Conservation (phyloP, 2,888 invertebrate genomes). For the Saturnia japonica region DNA sequence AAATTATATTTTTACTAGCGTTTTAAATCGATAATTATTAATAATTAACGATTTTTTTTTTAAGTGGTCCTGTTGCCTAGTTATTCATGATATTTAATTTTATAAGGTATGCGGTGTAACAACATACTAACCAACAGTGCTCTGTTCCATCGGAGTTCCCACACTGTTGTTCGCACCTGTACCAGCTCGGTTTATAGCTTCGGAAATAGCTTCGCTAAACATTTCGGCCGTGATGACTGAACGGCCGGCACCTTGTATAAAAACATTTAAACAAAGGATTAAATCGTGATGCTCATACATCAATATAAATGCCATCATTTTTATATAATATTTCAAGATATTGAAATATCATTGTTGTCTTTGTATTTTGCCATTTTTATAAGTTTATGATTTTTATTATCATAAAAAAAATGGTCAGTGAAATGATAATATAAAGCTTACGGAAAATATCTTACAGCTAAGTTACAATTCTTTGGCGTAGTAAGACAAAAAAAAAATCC, state of each 20-base stretch:
- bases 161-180: constrained; percentile 32
- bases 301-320: no score
- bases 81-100: background rate
- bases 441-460: no score
- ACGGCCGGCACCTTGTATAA: constrained; percentile 35
- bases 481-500: no score
- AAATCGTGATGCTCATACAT: background rate
- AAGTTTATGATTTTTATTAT: background rate
- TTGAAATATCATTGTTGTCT: background rate
- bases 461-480: no score
- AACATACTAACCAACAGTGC: constrained; percentile 53
- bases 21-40: no score
- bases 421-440: no score
- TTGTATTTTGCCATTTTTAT: background rate
- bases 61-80: no score
- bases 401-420: background rate
- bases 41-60: no score
- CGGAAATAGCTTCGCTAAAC: constrained; percentile 89
- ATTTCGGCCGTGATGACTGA: constrained; percentile 87
- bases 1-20: no score
- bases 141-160: constrained; percentile 65
- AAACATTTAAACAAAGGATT: background rate
- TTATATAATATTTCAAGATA: background rate
- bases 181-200: constrained; percentile 80
- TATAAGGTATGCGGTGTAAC: background rate